Evolutionary conservation across 2,888 invertebrate species (phyloP), one percentile per base, ranked within the genome.

Genomic region (Eumacrocentrus americanus): DNA sequence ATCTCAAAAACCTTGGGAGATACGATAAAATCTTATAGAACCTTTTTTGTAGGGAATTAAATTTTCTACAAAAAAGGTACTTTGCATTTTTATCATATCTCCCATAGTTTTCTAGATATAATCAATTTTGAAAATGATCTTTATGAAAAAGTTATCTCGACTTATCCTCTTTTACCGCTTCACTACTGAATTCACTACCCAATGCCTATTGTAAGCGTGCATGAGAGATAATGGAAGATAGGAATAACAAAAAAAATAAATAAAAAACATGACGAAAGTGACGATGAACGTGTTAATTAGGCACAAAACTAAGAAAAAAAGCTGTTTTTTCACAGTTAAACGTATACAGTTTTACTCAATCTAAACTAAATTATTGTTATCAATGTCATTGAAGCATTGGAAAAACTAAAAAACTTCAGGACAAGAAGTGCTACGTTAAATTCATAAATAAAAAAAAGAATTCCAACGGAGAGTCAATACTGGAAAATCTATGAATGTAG

Each of bases 401-500:
- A n/a, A 50, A 14, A 16, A 35, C 18, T 25, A 50, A 11, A 29
- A 6, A 37, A 18, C 6, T 16, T n/a, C 12, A 14, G 7, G 14
- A 20, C 7, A 37, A 51, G 11, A 51, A n/a, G n/a, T 16, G 48
- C 29, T 29, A 48, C 6, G 14, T 25, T 35, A 11, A 20, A 6
- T 7, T 34, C 34, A 18, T 29, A 11, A 34, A 35, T 35, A 35
- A n/a, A n/a, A n/a, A n/a, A n/a, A n/a, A n/a, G n/a, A n/a, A n/a
- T 50, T 48, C 16, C 16, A 29, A 57, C 14, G 22, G 35, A 18
- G 29, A 40, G 22, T 62, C 44, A 50, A 11, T 42, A 42, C 20
- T 5, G 20, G 11, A 58, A 64, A 67, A 65, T 66, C 69, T 74
- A 72, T 74, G 71, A 73, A 74, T 74, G 75, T 72, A 69, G 73